These are phyloP conservation scores for Sphaerophoria rueppellii DNA, from an alignment of 2,888 invertebrate species.

Conservation along the genomic window DNA sequence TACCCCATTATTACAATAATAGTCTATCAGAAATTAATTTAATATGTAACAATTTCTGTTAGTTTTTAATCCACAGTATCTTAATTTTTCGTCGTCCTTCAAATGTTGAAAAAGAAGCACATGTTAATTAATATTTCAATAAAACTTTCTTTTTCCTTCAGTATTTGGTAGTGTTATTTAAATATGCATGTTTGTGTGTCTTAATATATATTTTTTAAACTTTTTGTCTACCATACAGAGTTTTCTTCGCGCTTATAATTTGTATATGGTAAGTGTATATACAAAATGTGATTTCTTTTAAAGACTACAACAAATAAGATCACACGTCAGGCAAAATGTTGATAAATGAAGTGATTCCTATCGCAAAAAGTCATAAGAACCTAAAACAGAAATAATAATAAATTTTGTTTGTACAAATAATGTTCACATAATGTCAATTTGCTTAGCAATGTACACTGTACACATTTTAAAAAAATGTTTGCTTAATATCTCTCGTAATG, in stretches of 20 bases:
- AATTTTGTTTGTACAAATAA: conserved; percentile 38
- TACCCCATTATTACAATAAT: no score
- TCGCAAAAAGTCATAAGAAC: conserved; percentile 20
- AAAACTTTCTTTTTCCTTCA: conserved; percentile 17
- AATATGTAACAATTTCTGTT: no score
- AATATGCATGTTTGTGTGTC: no score
- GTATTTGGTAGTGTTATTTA: neutral
- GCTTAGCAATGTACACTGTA: no score
- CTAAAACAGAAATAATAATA: neutral
- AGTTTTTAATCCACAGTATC: no score
- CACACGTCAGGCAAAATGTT: conserved; percentile 29
- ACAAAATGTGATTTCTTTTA: conserved; percentile 57
- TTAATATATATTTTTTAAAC: no score
- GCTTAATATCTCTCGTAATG: conserved; percentile 33
- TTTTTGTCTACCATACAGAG: no score
- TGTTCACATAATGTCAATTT: neutral
- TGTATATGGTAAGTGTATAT: conserved; percentile 69
- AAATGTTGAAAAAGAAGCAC: no score
- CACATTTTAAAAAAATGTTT: no score
- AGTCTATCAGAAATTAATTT: no score
- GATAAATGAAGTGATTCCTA: conserved; percentile 32
- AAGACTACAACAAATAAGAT: conserved; percentile 59
- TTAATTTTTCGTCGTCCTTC: no score
- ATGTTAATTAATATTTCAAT: conserved; percentile 9
- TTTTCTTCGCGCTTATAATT: neutral